These are phyloP conservation scores for Grammomys surdaster DNA, from an alignment of 2,113 vertebrate species.

Conservation along the genomic window DNA sequence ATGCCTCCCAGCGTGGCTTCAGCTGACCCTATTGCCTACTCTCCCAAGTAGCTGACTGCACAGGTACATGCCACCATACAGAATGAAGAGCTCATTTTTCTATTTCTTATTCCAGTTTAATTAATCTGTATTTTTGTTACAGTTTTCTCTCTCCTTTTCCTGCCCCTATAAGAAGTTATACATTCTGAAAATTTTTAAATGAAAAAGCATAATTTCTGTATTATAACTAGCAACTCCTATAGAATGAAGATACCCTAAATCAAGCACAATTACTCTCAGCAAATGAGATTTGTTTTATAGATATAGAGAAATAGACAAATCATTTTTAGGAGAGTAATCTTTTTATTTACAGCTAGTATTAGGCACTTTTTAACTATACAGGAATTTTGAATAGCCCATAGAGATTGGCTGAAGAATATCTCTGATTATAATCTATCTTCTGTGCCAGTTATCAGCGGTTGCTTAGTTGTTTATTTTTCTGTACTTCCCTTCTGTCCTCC, in stretches of 20 bases:
- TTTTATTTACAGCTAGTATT: conserved; percentile 19
- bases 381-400: conserved; percentile 29
- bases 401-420: conserved; percentile 19
- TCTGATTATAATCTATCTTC: conserved; percentile 16
- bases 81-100: not conserved
- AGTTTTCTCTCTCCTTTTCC: not conserved
- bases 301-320: not conserved
- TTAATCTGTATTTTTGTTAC: not conserved
- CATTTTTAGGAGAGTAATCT: conserved; percentile 26
- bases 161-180: not conserved
- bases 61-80: not conserved
- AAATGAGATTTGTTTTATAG: conserved; percentile 50
- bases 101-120: conserved; percentile 34
- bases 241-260: not conserved
- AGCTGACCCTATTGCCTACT: not conserved
- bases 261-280: conserved; percentile 32
- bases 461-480: not conserved
- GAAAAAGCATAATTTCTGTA: conserved; percentile 49
- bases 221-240: conserved; percentile 50
- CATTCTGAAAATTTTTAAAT: conserved; percentile 31
- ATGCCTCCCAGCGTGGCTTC: not conserved
- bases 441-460: not conserved
- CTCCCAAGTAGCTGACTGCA: not conserved
- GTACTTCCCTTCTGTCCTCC: conserved; percentile 28
- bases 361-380: not conserved